phyloP scores from a whole-genome alignment of 2,113 vertebrate genomes.

The western clawed frog (Xenopus tropicalis) region UCB_Xtro_10.0 CM004444.2:125715001-125715500 shows the following conservation, averaged over 20 bases:
- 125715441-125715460: too few relatives aligned
- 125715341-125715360: background rate
- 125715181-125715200: slow-evolving; percentile 87
- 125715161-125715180: slow-evolving; percentile 83
- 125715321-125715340: slow-evolving; percentile 38
- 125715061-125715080: slow-evolving; percentile 84
- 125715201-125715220: slow-evolving; percentile 78
- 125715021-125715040: slow-evolving; percentile 88
- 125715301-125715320: slow-evolving; percentile 29
- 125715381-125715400: background rate
- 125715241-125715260: slow-evolving; percentile 49
- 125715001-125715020: slow-evolving; percentile 99
- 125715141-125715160: slow-evolving; percentile 81
- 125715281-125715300: slow-evolving; percentile 30
- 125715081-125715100: slow-evolving; percentile 84
- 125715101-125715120: slow-evolving; percentile 81
- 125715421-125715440: background rate
- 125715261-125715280: slow-evolving; percentile 34
- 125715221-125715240: slow-evolving; percentile 74
- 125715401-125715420: background rate
- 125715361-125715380: background rate
- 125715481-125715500: too few relatives aligned
- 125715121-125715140: slow-evolving; percentile 83
- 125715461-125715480: too few relatives aligned
- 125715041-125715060: slow-evolving; percentile 85